Percentiles rank a stretch among this genome's conserved stretches.
Conservation (phyloP, 1,140 invertebrate genomes). For the Heliconius melpomene region DNA sequence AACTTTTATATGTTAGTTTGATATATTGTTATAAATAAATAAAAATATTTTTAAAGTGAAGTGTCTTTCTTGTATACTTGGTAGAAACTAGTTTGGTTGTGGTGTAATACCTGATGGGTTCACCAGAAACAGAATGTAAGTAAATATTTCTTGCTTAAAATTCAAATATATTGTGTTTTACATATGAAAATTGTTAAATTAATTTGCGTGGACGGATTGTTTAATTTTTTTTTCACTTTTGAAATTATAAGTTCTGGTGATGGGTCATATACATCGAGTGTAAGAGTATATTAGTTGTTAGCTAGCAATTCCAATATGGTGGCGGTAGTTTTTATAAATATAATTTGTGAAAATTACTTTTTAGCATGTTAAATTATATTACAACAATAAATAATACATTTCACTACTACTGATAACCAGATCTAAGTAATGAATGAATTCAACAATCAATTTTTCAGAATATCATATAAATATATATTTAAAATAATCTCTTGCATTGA, state of each 20-base stretch:
- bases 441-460: too few relatives aligned
- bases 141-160: constrained; percentile 21
- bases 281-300: not conserved
- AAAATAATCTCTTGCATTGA: not conserved
- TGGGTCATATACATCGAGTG: not conserved
- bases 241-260: not conserved
- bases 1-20: not conserved
- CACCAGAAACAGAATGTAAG: constrained; percentile 43
- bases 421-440: too few relatives aligned
- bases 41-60: constrained; percentile 18
- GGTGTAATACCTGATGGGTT: constrained; percentile 40
- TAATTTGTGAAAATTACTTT: not conserved
- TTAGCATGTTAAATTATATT: not conserved
- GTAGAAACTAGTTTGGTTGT: constrained; percentile 1
- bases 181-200: not conserved
- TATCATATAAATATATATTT: too few relatives aligned
- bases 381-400: not conserved
- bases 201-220: not conserved
- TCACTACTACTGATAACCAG: not conserved
- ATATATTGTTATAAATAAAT: not conserved
- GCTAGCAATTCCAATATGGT: not conserved
- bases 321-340: not conserved
- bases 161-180: not conserved
- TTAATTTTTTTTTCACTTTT: not conserved
- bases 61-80: constrained; percentile 21